Evolutionary conservation across 2,113 vertebrate genomes (phyloP).

Genomic region (Oryzias javanicus): DNA sequence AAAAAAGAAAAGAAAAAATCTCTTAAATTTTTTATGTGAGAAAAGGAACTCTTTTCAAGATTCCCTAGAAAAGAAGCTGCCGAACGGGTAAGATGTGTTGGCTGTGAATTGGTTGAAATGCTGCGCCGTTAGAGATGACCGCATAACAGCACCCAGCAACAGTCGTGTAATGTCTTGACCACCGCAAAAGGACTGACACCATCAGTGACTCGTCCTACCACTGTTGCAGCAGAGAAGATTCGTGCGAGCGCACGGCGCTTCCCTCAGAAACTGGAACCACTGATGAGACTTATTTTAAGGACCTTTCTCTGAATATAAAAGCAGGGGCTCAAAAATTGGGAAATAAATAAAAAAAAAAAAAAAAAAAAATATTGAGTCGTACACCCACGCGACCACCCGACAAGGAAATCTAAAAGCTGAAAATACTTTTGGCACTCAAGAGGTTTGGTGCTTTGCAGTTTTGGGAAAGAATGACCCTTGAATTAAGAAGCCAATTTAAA

Average conservation of each 20-base stretch:
- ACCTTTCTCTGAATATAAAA: neutral
- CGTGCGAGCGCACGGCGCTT: neutral
- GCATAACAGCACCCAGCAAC: neutral
- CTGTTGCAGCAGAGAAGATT: neutral
- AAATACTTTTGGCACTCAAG: neutral
- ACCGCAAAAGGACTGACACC: neutral
- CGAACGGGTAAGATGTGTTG: neutral
- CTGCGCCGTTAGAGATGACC: neutral
- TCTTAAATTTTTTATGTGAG: too few relatives aligned
- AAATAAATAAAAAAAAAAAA: neutral
- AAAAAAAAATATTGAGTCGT: neutral
- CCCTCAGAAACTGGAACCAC: neutral
- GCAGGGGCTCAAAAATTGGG: too few relatives aligned
- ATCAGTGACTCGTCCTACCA: neutral
- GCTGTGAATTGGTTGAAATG: neutral
- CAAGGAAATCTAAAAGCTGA: neutral
- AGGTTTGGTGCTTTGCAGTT: neutral
- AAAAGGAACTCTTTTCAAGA: neutral
- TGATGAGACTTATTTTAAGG: neutral
- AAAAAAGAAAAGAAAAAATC: too few relatives aligned
- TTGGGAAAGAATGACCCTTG: neutral
- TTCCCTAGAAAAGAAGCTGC: neutral
- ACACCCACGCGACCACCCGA: neutral
- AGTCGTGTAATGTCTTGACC: neutral
- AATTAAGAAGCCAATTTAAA: slow-evolving; percentile 1